Percentiles rank a stretch among this genome's conserved stretches.
Evolutionary conservation across 2,888 invertebrate species (phyloP).

Genomic region (Archips crataeganus): DNA sequence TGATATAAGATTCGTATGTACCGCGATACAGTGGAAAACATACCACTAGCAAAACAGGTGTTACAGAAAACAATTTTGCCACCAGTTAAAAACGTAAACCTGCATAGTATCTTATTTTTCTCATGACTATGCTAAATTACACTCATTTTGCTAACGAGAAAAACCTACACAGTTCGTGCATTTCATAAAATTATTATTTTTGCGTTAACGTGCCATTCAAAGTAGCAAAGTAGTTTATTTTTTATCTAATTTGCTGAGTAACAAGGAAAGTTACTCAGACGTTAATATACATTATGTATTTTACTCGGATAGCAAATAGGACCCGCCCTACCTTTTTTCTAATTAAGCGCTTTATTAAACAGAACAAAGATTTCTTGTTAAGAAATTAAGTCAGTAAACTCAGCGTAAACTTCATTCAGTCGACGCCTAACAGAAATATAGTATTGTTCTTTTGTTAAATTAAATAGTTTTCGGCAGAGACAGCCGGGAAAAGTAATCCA

Average conservation of each 20-base stretch:
- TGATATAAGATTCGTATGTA: not conserved
- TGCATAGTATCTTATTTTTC: no score
- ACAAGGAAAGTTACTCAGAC: constrained; percentile 1
- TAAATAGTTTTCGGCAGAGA: constrained; percentile 9
- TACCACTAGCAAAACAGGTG: not conserved
- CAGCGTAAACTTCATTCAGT: constrained; percentile 4
- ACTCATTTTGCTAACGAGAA: no score
- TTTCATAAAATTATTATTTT: no score
- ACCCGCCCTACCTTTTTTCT: not conserved
- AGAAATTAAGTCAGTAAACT: not conserved
- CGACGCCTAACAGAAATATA: constrained; percentile 17
- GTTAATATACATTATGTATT: not conserved
- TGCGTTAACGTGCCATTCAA: no score
- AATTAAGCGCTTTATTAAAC: constrained; percentile 3
- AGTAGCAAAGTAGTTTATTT: no score
- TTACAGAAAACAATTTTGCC: no score
- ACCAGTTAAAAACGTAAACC: no score
- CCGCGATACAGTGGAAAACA: not conserved
- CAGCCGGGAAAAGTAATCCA: constrained; percentile 23
- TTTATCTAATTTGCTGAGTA: not conserved
- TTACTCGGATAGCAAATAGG: not conserved
- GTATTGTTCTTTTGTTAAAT: constrained; percentile 17
- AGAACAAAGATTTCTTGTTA: constrained; percentile 5
- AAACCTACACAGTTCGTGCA: not conserved
- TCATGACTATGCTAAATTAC: no score